phyloP scores from a whole-genome alignment of 2,888 invertebrate species.

The Chrysodeixis includens region DNA sequence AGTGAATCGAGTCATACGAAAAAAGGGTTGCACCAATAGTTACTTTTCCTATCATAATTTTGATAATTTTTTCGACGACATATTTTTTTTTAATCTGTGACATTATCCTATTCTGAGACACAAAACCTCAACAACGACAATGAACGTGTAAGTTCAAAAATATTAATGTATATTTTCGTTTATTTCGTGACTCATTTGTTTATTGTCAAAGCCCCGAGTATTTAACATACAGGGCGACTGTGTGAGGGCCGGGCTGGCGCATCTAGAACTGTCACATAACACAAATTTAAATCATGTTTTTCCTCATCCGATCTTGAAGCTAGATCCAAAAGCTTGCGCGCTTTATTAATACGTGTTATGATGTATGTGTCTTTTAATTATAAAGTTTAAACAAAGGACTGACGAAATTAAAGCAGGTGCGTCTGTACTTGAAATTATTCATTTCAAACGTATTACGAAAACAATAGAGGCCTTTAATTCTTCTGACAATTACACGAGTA shows the following conservation, averaged over 20 bases:
- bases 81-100: no score
- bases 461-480: no score
- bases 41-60: no score
- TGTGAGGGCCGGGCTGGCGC: constrained; percentile 25
- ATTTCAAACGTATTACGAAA: no score
- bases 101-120: no score
- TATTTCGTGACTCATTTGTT: constrained; percentile 44
- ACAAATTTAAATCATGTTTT: not conserved
- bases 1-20: no score
- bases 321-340: not conserved
- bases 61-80: no score
- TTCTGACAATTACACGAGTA: no score
- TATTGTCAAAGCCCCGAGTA: constrained; percentile 38
- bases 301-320: not conserved
- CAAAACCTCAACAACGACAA: not conserved
- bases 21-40: no score
- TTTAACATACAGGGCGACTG: constrained; percentile 26
- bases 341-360: not conserved
- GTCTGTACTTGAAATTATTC: not conserved
- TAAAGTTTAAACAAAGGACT: not conserved
- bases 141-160: not conserved
- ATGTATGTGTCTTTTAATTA: not conserved
- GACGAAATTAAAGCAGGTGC: not conserved
- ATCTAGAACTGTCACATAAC: constrained; percentile 13
- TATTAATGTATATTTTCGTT: constrained; percentile 19